Base-by-base conservation (phyloP, 2,797 vertebrate genomes). In the Megaceryle alcyon region DNA sequence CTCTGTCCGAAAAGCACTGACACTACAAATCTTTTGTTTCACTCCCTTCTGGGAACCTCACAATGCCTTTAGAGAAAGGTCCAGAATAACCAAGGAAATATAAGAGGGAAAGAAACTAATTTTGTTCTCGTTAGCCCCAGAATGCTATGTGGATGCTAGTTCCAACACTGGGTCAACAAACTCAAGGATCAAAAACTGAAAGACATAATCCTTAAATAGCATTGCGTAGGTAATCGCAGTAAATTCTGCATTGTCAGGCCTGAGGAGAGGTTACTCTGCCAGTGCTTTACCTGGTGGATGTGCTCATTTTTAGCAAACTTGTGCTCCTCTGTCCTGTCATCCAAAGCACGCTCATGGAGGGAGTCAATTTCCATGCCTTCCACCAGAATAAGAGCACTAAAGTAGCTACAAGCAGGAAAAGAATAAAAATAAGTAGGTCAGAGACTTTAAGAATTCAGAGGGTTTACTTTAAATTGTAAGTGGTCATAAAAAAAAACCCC, bases 291-390 rank as follows among this genome's bases (percentile, higher is more conserved):
- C 99, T 99, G 99, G 89, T 98, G 98, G 91, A 99, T 86, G 2
- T 97, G 98, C 5, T 97, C 97, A 12, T 97, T 98, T 54, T 94
- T 98, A 75, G 98, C 98, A 95, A 99, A 98, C 85, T 99, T 99
- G 96, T 99, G 99, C 92, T 99, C 98, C n/a, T 99, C 98, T 0
- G 98, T 98, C 64, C 98, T 98, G 89, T 99, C 99, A 86, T 99
- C 99, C 93, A 99, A 96, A 63, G 99, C 98, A 93, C 98, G 99
- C 82, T 99, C 99, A 60, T 99, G 99, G 49, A 99, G 97, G 81
- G 99, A 99, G 88, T 99, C 99, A 7, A 99, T 98, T 96, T 99
- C 99, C 98, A 99, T 99, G 91, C 99, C 99, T 83, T 99, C 99
- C 49, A 99, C 98, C 77, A 99, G 97, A 96, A 99, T 99, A 54